Evolutionary conservation across 2,113 vertebrate species (phyloP).

Genomic region (Telmatochromis sp.): DNA sequence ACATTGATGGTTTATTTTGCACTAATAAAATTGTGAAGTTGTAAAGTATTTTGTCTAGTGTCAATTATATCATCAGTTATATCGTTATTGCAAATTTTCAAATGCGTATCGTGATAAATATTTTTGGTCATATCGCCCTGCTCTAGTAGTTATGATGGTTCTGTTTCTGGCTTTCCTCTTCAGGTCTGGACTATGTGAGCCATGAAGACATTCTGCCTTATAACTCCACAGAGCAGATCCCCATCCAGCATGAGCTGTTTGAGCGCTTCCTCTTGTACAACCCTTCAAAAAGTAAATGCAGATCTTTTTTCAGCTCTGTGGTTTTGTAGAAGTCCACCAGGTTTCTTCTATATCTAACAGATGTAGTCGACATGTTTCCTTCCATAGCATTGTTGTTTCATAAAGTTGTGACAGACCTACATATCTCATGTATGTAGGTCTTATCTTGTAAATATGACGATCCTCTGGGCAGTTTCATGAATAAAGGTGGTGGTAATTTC

Average conservation of each 20-base stretch:
- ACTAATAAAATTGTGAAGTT: background rate
- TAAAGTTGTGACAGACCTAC: background rate
- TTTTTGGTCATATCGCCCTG: background rate
- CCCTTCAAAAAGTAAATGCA: slow-evolving; percentile 83
- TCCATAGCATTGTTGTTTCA: background rate
- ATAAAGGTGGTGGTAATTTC: background rate
- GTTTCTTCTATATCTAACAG: background rate
- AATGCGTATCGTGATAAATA: background rate
- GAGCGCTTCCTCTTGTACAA: slow-evolving; percentile 93
- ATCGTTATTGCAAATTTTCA: background rate
- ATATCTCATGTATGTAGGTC: background rate
- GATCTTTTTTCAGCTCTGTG: background rate
- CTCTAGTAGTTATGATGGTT: background rate
- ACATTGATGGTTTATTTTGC: background rate
- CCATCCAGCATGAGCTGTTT: slow-evolving; percentile 96
- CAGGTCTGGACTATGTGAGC: slow-evolving; percentile 96
- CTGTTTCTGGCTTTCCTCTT: background rate
- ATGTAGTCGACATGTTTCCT: background rate
- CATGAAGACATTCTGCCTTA: slow-evolving; percentile 98
- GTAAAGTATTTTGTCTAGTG: background rate
- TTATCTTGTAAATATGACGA: background rate
- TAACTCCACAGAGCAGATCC: slow-evolving; percentile 87
- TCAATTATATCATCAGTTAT: background rate
- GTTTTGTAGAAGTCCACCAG: background rate
- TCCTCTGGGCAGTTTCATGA: background rate